Evolutionary conservation across 2,888 invertebrate genomes (phyloP), one percentile per base, ranked within the genome.

Genomic region (Stramonita haemastoma): DNA sequence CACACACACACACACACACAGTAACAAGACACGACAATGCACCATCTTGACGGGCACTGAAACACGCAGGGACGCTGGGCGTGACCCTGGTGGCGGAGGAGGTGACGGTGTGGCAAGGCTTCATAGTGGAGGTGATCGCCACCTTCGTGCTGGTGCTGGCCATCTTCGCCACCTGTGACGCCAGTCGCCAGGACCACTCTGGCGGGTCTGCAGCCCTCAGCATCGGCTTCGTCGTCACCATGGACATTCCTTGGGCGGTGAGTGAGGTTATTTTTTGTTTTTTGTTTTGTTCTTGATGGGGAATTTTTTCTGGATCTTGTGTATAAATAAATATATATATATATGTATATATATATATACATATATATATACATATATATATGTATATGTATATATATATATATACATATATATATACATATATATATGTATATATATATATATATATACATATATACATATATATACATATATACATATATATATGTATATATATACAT

Each of bases 161-260:
- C 11, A 98, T 99, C 15, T 98, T 98, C 95, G 96, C 96, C 1
- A 98, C 98, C 56, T 98, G 97, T 92, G 99, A 99, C 96, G 26
- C 0, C 34, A 97, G 97, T 0, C 97, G 97, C 93, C 97, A 98
- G 90, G 97, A 97, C 26, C 98, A 98, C 95, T 97, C 98, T 93
- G 97, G 97, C 79, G 97, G 98, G 0, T 98, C 98, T 0, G 98
- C 98, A 11, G 93, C 94, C 0, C 96, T 99, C 89, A 97, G 98
- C 90, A 98, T 99, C 94, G 99, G 98, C 0, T 97, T 99, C 92
- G 97, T 98, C 0, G 98, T 99, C 88, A 97, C 98, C 0, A 96
- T 98, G 90, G 98, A 98, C n/a, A 98, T 98, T 96, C 96, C 98
- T 92, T 97, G 98, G 91, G 98, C 98, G 17, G 98, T 99, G 96